Base-by-base conservation (phyloP, 2,888 invertebrate genomes). In the Exocentrus adspersus region DNA sequence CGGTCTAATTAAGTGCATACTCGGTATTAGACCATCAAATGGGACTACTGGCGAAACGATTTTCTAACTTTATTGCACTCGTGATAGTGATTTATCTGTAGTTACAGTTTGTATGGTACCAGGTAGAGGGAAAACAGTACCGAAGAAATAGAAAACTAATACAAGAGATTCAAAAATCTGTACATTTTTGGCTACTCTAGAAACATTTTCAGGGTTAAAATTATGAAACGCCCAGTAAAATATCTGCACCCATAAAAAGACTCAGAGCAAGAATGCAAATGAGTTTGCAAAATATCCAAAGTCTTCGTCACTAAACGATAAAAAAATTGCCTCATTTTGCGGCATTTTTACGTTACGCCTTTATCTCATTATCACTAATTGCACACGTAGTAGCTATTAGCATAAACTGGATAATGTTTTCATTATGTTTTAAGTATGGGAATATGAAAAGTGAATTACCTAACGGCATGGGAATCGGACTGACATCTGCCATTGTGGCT, bases 401-500 rank as follows among this genome's bases (percentile, higher is more conserved):
- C 74, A 72, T 75, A 72, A 70, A 70, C 70, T 65, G 66, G 68
- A 72, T 74, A 73, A 71, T 71, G 70, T 71, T 68, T 69, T 65
- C 67, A 73, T 75, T 73, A 70, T 73, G 51, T 69, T 69, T 67
- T 68, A 74, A 75, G 69, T 61, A 73, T 75, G 74, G 71, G 73
- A 74, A 72, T 64, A 58, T 60, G 67, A 71, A 68, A 71, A 72
- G 62, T 59, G 68, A 67, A 71, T 74, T 74, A 72, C 74, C 65
- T 72, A 77, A 76, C 67, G 45, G 50, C 66, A 56, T 77, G 77
- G 64, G 77, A 77, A 77, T 59, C 37, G 61, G 66, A 70, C 72
- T 72, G 71, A 69, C 74, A 72, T 75, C 74, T 73, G 65, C 72
- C 58, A 72, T 72, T 72, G 73, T 72, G 24, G 17, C 46, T 53